Evolutionary conservation across 2,797 vertebrate genomes (phyloP).

Genomic region (Garrulus glandarius): DNA sequence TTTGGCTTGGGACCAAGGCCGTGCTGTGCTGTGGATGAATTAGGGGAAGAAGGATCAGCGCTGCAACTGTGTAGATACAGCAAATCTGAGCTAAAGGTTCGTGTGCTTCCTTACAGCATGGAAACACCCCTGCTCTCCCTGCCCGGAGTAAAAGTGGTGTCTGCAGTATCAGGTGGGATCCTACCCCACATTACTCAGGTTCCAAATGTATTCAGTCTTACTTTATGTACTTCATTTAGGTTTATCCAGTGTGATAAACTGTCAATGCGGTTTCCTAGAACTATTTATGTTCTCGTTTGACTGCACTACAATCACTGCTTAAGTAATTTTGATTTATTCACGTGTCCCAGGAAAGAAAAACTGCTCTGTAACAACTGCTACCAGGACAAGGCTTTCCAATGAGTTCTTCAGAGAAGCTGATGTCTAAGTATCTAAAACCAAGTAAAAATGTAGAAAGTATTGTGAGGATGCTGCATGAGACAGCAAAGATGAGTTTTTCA

Average conservation of each 20-base stretch:
- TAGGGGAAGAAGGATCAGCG: not conserved
- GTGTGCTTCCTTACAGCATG: rapidly evolving
- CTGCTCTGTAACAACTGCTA: not conserved
- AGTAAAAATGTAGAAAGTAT: not conserved
- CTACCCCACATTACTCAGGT: not conserved
- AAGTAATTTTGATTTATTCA: not conserved
- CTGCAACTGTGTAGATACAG: not conserved
- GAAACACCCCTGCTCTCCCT: not conserved
- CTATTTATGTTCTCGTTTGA: not conserved
- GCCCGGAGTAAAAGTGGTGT: not conserved
- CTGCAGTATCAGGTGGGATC: not conserved
- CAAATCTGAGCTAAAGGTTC: not conserved
- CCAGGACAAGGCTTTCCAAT: not conserved
- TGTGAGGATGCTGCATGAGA: not conserved
- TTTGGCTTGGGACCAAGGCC: not conserved
- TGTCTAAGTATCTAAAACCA: not conserved
- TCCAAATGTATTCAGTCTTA: not conserved
- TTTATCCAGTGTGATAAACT: not conserved
- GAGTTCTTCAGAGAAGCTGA: not conserved
- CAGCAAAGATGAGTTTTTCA: not conserved
- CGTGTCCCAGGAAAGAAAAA: not conserved
- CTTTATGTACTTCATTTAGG: not conserved
- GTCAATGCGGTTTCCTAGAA: not conserved
- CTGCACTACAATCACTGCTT: not conserved
- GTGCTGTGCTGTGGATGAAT: not conserved